These are phyloP conservation scores for Andrena minutula DNA, from an alignment of 2,888 invertebrate genomes.

Conservation along the genomic window DNA sequence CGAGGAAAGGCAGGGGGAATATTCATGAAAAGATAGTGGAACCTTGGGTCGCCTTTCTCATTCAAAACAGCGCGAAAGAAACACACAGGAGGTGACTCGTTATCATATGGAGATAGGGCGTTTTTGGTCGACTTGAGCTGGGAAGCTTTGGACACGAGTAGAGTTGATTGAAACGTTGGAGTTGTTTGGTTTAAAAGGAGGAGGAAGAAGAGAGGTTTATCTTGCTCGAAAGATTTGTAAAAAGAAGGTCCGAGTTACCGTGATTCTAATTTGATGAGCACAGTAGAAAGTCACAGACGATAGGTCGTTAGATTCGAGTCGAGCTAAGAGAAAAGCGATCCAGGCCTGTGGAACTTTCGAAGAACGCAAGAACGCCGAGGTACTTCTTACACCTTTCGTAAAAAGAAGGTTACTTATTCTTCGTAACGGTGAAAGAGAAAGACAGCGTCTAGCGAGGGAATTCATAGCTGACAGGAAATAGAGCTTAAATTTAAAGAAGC, in stretches of 20 bases:
- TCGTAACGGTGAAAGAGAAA: constrained; percentile 16
- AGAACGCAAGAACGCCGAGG: not conserved
- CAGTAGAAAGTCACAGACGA: not conserved
- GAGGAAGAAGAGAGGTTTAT: not conserved
- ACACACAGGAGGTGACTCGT: constrained; percentile 8
- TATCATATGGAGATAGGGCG: constrained; percentile 43
- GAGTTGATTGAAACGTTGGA: constrained; percentile 33
- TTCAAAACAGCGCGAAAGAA: constrained; percentile 43
- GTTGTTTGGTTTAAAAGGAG: not conserved
- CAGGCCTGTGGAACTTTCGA: not conserved
- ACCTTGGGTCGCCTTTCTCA: constrained; percentile 46
- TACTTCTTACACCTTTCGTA: constrained; percentile 1
- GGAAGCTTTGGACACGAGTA: constrained; percentile 33
- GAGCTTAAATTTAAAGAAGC: constrained; percentile 13
- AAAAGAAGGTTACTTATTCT: not conserved
- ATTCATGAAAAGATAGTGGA: constrained; percentile 53
- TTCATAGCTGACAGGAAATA: constrained; percentile 20
- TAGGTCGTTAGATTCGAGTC: not conserved
- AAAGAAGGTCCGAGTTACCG: not conserved
- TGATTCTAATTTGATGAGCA: not conserved
- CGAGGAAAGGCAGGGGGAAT: constrained; percentile 30
- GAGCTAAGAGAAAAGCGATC: not conserved
- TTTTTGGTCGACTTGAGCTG: constrained; percentile 19
- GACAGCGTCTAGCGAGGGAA: not conserved
- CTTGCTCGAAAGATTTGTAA: too few relatives aligned